Conservation (phyloP, 2,797 vertebrate species). For the Pipistrellus nathusii region DNA sequence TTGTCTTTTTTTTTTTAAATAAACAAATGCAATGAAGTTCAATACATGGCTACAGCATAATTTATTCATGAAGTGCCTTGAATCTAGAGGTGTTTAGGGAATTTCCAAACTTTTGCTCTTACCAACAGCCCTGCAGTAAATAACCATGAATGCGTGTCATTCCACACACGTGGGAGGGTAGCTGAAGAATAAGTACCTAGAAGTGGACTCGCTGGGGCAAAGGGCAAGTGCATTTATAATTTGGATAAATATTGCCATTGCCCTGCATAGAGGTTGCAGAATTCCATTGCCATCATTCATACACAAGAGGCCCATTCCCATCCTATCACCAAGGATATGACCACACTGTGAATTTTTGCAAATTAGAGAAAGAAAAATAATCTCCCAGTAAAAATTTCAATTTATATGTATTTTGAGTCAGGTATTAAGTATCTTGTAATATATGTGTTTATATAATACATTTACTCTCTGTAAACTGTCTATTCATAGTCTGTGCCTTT, state of each 20-base stretch:
- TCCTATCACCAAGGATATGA: background rate
- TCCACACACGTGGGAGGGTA: background rate
- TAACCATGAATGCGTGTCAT: background rate
- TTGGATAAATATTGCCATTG: background rate
- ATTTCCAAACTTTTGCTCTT: constrained; percentile 14
- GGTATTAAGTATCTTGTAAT: background rate
- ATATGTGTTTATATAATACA: background rate
- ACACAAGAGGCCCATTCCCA: background rate
- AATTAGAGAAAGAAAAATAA: background rate
- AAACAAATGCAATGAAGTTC: background rate
- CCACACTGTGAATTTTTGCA: background rate
- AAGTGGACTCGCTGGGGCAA: background rate
- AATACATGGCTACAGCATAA: background rate
- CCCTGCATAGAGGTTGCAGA: background rate
- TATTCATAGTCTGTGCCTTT: background rate
- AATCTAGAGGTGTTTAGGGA: background rate
- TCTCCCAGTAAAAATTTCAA: background rate
- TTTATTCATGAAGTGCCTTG: constrained; percentile 24
- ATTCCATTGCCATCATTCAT: background rate
- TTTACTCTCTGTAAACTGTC: background rate
- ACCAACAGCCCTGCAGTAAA: background rate
- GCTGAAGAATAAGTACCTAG: background rate
- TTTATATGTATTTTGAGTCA: background rate
- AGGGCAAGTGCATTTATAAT: background rate
- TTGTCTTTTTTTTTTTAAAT: background rate